Base-by-base conservation (phyloP, 2,113 vertebrate genomes). In the Syngnathus scovelli region DNA sequence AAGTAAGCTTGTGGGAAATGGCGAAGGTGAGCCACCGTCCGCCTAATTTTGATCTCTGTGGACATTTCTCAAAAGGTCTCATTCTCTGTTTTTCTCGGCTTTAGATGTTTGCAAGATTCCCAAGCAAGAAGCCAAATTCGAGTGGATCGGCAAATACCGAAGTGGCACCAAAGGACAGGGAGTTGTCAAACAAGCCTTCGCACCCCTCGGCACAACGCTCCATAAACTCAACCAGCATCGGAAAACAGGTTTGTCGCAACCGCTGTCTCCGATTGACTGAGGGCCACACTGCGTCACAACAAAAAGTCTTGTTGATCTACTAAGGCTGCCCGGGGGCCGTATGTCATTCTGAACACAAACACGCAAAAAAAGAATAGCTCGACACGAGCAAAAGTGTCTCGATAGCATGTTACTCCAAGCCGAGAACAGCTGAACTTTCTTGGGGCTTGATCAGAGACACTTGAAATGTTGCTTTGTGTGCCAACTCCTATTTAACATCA, bases 81-180 rank as follows among this genome's bases (percentile, higher is more conserved):
- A 49, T 21, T 59, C 56, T n/a, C 46, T 54, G 38, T 52, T 23
- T 59, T 54, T 19, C 46, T 59, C 67, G 0, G 61, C 19, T 48
- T 8, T 72, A 92, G 91, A 92, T 76, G 86, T 91, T 38, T 89
- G 88, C 75, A 83, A 90, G 79, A 77, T 86, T 55, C 75, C 89
- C 19, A 37, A 82, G 7, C 27, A 68, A 19, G 71, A 69, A 2
- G 89, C 76, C 0, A 86, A 87, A 37, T 94, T 93, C 62, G 83
- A 82, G 37, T 94, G 94, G 94, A 86, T 92, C 63, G 70, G 64
- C 21, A 88, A 88, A 64, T 92, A 94, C 79, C 73, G 78, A 13
- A 87, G 75, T 68, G 5, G 58, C 19, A 43, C 44, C 12, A 87
- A 46, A 83, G 68, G 59, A 8, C 64, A 60, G 19, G 75, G 66